Evolutionary conservation across 2,797 vertebrate species (phyloP).

Genomic region (Melanotaenia parkinsoni): DNA sequence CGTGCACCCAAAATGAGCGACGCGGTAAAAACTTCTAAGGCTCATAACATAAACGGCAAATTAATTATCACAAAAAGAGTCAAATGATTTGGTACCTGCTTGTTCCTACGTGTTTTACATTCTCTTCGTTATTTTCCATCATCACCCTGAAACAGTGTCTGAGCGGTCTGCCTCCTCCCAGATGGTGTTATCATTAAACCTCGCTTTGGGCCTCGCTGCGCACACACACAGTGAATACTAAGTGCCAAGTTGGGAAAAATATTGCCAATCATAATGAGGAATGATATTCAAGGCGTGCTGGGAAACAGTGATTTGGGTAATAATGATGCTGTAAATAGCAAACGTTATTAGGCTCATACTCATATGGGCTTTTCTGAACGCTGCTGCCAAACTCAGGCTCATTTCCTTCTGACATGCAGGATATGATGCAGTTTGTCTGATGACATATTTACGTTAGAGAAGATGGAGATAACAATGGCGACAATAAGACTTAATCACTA

Average conservation of each 20-base stretch:
- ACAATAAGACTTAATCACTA: constrained; percentile 16
- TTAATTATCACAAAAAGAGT: constrained; percentile 49
- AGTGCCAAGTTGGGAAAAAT: constrained; percentile 65
- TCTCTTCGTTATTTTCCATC: constrained; percentile 54
- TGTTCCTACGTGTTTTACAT: constrained; percentile 62
- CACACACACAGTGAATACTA: constrained; percentile 55
- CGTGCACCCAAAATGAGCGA: constrained; percentile 12
- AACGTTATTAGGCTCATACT: constrained; percentile 49
- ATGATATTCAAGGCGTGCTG: constrained; percentile 63
- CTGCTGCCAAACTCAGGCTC: constrained; percentile 25
- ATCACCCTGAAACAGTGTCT: constrained; percentile 56
- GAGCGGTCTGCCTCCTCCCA: constrained; percentile 72
- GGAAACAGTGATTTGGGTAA: constrained; percentile 67
- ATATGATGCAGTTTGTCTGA: constrained; percentile 42
- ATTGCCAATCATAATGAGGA: constrained; percentile 74
- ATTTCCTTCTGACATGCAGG: constrained; percentile 45
- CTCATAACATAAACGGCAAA: constrained; percentile 24
- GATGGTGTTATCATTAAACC: constrained; percentile 80
- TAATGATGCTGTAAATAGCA: constrained; percentile 69
- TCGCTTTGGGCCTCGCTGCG: constrained; percentile 58
- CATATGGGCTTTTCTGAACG: constrained; percentile 45
- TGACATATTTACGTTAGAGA: constrained; percentile 42
- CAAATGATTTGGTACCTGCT: constrained; percentile 49
- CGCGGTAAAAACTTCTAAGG: background rate
- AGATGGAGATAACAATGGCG: constrained; percentile 14